Evolutionary conservation across 2,797 vertebrate genomes (phyloP).

Genomic region (Kryptopterus vitreolus): DNA sequence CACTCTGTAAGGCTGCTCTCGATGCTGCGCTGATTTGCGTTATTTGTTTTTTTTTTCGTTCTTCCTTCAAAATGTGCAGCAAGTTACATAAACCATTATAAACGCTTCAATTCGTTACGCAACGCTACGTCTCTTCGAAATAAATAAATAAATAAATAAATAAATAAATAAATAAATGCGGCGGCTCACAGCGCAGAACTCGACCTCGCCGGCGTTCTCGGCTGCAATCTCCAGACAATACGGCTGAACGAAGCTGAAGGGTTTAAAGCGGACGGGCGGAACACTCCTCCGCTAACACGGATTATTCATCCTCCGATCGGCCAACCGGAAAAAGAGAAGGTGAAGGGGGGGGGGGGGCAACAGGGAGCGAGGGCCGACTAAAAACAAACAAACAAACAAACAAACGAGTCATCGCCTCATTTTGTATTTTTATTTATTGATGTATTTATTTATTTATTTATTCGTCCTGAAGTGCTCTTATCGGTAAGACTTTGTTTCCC

Average conservation of each 20-base stretch:
- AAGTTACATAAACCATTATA: neutral
- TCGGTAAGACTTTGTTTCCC: no score
- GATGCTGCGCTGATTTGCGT: no score
- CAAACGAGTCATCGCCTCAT: no score
- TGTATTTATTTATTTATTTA: no score
- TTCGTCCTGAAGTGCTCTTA: no score
- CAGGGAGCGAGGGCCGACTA: neutral
- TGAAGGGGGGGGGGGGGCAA: no score
- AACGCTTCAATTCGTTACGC: conserved; percentile 1
- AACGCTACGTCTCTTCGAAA: neutral
- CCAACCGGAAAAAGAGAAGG: no score
- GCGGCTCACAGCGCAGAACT: neutral
- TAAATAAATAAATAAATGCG: neutral
- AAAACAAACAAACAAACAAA: neutral
- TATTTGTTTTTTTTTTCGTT: no score
- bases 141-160: no score
- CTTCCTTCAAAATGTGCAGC: neutral
- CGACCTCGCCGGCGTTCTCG: neutral
- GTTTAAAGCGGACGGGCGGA: neutral
- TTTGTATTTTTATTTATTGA: no score
- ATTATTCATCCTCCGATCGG: neutral
- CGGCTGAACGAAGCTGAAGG: neutral
- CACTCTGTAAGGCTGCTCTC: neutral
- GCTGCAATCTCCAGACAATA: neutral
- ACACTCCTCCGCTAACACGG: neutral